Base-by-base conservation (phyloP, 2,888 invertebrate species). In the Temnothorax ravouxi region DNA sequence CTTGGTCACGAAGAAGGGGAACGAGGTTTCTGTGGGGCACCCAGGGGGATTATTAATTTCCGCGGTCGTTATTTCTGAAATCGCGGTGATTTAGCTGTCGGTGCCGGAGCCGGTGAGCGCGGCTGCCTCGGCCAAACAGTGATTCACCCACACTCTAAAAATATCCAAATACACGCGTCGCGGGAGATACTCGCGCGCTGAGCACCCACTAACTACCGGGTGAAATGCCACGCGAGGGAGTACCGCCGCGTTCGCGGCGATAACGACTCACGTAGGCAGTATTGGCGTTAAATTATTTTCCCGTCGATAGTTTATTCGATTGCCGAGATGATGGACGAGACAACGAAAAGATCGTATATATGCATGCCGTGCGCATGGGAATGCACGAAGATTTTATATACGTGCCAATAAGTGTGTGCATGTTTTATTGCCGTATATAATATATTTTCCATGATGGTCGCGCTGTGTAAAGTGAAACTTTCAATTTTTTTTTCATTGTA, bases 121-220 rank as follows among this genome's bases (percentile, higher is more conserved):
- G 85, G 84, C 88, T 81, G 87, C 85, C 87, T 87, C 90, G 87
- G 92, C 93, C 92, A 92, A 92, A 92, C 92, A 90, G 92, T 94
- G 94, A 94, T 94, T 94, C 94, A 94, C 93, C 93, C 93, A 92
- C 93, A 92, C 93, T 93, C 93, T 92, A 91, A 92, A 94, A 94
- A 94, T 94, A 94, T 88, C 91, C 85, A 89, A 91, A 91, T 92
- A 91, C 91, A 90, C 89, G 91, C 87, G 86, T 85, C 88, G 89
- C 84, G 90, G 86, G 88, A 77, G 67, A 90, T 86, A 84, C 87
- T 81, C 71, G 77, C 71, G 54, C 61, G 69, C 41, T 34, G 61
- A 67, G 85, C 87, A 75, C 50, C 83, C 82, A 61, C 76, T 77
- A 84, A 84, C 85, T 83, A 67, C 75, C 82, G 77, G 83, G 47